Percentiles rank a stretch among this genome's conserved stretches.
Evolutionary conservation across 2,797 vertebrate genomes (phyloP).

Genomic region (Enteromius anoplus): DNA sequence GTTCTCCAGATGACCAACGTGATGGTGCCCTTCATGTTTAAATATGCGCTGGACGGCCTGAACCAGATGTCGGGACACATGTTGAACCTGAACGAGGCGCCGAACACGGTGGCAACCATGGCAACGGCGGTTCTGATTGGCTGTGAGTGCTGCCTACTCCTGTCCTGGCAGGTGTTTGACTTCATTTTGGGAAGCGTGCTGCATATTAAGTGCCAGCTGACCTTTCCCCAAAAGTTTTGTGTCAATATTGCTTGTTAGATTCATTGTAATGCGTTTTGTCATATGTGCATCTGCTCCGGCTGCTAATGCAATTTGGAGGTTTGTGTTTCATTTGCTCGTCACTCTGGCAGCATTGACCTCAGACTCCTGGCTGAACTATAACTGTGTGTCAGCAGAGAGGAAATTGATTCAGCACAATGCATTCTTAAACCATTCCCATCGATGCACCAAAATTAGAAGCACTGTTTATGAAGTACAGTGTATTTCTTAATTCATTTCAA

Average conservation of each 20-base stretch:
- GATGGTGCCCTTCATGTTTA: slow-evolving; percentile 98
- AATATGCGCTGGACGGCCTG: slow-evolving; percentile 95
- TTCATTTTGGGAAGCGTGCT: slow-evolving; percentile 70
- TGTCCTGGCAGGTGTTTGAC: slow-evolving; percentile 71
- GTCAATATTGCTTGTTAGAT: slow-evolving; percentile 64
- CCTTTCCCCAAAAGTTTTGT: slow-evolving; percentile 72
- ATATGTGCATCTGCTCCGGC: slow-evolving; percentile 43
- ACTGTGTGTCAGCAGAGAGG: too few relatives aligned
- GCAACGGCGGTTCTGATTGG: slow-evolving; percentile 94
- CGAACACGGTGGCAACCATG: slow-evolving; percentile 93
- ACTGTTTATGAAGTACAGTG: neutral
- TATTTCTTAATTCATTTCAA: neutral
- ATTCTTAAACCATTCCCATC: neutral
- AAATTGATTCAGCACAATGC: neutral
- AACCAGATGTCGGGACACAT: slow-evolving; percentile 97
- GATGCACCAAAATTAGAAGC: neutral
- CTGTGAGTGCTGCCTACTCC: slow-evolving; percentile 85
- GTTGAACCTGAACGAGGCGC: slow-evolving; percentile 91
- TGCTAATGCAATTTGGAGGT: slow-evolving; percentile 9
- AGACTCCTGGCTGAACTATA: neutral
- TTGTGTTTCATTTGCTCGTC: neutral
- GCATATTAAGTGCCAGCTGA: slow-evolving; percentile 76
- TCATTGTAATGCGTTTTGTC: slow-evolving; percentile 23
- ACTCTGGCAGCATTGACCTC: neutral
- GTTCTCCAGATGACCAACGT: slow-evolving; percentile 91